Conservation (phyloP, 1,140 invertebrate species). For the Alviniconcha marisindica region DNA sequence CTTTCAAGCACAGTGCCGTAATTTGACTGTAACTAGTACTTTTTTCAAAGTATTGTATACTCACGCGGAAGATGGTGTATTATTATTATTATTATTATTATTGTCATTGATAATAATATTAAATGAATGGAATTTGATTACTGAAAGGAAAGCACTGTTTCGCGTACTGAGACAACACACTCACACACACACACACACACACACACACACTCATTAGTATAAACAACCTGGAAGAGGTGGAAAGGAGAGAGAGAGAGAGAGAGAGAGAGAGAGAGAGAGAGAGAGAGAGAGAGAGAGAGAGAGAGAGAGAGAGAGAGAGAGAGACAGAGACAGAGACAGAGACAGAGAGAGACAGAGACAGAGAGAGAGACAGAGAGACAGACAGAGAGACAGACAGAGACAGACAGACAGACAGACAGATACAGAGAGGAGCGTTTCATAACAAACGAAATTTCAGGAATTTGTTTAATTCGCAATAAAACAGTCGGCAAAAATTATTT, state of each 20-base stretch:
- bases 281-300: too few relatives aligned
- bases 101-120: not conserved
- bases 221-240: not conserved
- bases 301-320: too few relatives aligned
- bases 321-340: not conserved
- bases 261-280: too few relatives aligned
- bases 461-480: not conserved
- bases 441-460: not conserved
- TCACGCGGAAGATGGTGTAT: not conserved
- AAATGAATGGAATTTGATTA: not conserved
- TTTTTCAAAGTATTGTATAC: not conserved
- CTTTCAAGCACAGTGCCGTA: too few relatives aligned
- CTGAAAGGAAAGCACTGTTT: not conserved
- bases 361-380: constrained; percentile 14
- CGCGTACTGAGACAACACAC: not conserved
- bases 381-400: constrained; percentile 7
- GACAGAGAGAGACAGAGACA: not conserved
- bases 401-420: constrained; percentile 5
- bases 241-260: constrained; percentile 19
- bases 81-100: not conserved
- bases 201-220: not conserved
- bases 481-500: not conserved
- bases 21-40: too few relatives aligned
- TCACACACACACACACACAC: too few relatives aligned
- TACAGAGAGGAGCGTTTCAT: not conserved